These are phyloP conservation scores for Goniozus legneri DNA, from an alignment of 1,140 invertebrate species.

Conservation along the genomic window DNA sequence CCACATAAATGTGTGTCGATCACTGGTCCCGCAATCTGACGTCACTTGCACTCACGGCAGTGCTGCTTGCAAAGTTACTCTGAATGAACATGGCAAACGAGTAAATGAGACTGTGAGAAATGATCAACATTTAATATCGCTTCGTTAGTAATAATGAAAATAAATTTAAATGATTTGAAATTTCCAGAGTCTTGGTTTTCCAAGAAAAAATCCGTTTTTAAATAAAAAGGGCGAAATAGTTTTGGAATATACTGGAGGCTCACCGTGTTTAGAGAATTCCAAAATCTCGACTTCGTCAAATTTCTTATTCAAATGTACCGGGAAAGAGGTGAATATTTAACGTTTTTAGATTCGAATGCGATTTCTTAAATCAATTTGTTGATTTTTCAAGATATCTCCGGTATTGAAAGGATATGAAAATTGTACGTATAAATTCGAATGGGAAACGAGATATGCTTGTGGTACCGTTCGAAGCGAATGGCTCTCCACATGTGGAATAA, in stretches of 20 bases:
- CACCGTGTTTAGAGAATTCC: constrained; percentile 45
- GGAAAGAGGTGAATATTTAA: constrained; percentile 44
- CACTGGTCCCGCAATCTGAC: constrained; percentile 48
- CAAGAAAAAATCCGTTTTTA: constrained; percentile 32
- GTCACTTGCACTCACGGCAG: constrained; percentile 52
- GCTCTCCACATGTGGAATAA: constrained; percentile 28
- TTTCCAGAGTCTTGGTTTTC: constrained; percentile 53
- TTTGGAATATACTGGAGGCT: constrained; percentile 48
- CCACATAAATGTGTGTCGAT: constrained; percentile 54
- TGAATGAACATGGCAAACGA: constrained; percentile 28
- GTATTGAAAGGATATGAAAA: constrained; percentile 42
- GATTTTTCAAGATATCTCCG: constrained; percentile 42
- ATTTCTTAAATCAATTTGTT: constrained; percentile 6
- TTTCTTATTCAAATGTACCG: constrained; percentile 50
- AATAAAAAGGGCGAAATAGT: constrained; percentile 34
- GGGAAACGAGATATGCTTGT: constrained; percentile 54
- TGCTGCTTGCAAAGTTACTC: constrained; percentile 49
- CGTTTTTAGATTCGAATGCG: neutral
- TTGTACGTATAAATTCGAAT: constrained; percentile 52
- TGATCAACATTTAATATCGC: too few relatives aligned
- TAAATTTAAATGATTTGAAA: constrained; percentile 4
- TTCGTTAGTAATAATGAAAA: too few relatives aligned
- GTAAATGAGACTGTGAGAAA: constrained; percentile 50
- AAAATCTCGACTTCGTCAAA: constrained; percentile 40
- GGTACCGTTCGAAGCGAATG: constrained; percentile 23